Percentiles rank a stretch among this genome's conserved stretches.
These are phyloP conservation scores for Cricetomys ansorgei DNA, from an alignment of 2,113 vertebrate genomes.

Conservation along the genomic window DNA sequence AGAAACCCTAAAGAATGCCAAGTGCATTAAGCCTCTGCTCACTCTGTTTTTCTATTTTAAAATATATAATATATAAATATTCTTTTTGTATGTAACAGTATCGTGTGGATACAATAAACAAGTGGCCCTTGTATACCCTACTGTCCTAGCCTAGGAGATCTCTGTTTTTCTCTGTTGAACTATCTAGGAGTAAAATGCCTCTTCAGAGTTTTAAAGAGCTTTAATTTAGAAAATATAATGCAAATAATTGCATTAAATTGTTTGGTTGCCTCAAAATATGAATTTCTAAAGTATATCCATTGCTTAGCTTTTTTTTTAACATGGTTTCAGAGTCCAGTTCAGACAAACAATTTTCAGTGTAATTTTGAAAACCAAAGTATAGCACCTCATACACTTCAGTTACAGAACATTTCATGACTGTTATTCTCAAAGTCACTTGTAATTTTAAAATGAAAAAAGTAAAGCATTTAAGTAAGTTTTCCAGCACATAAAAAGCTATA, in stretches of 20 bases:
- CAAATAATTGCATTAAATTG: slow-evolving; percentile 56
- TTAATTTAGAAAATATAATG: slow-evolving; percentile 25
- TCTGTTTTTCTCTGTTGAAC: neutral
- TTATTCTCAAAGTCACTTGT: neutral
- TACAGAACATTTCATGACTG: slow-evolving; percentile 6
- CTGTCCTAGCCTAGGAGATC: neutral
- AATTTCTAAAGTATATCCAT: slow-evolving; percentile 13
- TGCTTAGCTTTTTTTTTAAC: neutral
- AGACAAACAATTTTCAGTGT: slow-evolving; percentile 33
- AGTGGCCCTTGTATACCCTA: neutral
- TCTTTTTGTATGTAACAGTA: neutral
- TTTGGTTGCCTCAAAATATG: slow-evolving; percentile 37
- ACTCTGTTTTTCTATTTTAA: slow-evolving; percentile 36
- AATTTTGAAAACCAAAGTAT: slow-evolving; percentile 55
- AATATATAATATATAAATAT: neutral
- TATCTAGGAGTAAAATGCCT: neutral
- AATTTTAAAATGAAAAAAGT: slow-evolving; percentile 34
- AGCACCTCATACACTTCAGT: neutral
- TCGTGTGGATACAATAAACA: neutral
- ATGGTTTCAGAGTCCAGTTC: slow-evolving; percentile 36
- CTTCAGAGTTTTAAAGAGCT: neutral
- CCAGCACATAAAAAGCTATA: neutral
- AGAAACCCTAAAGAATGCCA: slow-evolving; percentile 48
- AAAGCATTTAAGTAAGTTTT: neutral
- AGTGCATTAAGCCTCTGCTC: neutral